Evolutionary conservation across 2,797 vertebrate genomes (phyloP), one percentile per base, ranked within the genome.

Genomic region (Anas capensis): DNA sequence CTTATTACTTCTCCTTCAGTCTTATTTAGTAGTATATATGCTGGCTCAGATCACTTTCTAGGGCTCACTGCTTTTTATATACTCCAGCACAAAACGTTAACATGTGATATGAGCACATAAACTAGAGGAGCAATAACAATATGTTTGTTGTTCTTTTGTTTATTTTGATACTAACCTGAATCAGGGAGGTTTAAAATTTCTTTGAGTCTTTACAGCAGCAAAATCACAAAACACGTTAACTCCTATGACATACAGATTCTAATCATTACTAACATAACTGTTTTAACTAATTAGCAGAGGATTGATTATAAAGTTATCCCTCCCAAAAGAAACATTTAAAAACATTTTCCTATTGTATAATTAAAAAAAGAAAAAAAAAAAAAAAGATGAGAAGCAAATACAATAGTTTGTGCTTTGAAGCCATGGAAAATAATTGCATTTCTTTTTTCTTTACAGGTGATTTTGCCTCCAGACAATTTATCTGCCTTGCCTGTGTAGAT

Each of bases 1-100:
- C 80, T 81, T 92, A 88, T 71, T 90, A 14, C 36, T 93, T 95
- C 31, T 36, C 23, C 7, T 92, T 88, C n/a, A 58, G 5, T 8
- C 73, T 53, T 57, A 68, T 77, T 82, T 80, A 91, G 69, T 49
- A 83, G 24, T 82, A 90, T 86, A 42, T 81, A 8, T 68, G 54
- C 38, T 51, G 14, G 36, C 49, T 92, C 34, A 78, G 42, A 61
- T 56, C 20, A 68, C n/a, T 65, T 93, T 90, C 49, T 7, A 85
- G 58, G 33, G 58, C 56, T 91, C 18, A 18, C 14, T 80, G 65
- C 49, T 78, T 95, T 90, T 89, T 78, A 80, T 68, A 38, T 58
- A 58, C 24, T 82, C 17, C 46, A 61, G 24, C 23, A 89, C 40
- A 80, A 92, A 94, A 77, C 34, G 19, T 24, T 17, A 90, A 23